Percentiles rank a stretch among this genome's conserved stretches.
Evolutionary conservation across 2,888 invertebrate genomes (phyloP).

Genomic region (Athalia cordata): DNA sequence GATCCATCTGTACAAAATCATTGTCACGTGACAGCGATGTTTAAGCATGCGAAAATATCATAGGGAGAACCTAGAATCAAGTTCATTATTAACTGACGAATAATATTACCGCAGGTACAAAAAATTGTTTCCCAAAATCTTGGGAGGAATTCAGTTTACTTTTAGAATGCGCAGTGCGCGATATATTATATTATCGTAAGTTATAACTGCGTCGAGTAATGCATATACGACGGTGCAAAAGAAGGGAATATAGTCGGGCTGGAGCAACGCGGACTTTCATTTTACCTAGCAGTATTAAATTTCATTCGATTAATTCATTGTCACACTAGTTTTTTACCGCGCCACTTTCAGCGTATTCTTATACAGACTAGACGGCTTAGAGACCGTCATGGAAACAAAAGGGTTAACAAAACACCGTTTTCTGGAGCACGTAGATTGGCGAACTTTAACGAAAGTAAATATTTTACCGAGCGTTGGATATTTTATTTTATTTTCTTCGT

Average conservation of each 20-base stretch:
- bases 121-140: not conserved
- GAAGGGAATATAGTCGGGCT: not conserved
- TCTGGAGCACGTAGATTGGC: not conserved
- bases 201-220: too few relatives aligned
- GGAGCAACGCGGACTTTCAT: not conserved
- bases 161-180: too few relatives aligned
- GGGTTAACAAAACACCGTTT: conserved; percentile 1
- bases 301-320: conserved; percentile 9
- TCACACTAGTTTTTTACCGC: not conserved
- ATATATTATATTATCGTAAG: too few relatives aligned
- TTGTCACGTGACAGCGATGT: conserved; percentile 3
- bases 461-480: not conserved
- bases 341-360: conserved; percentile 3
- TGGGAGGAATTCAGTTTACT: too few relatives aligned
- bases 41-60: not conserved
- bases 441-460: conserved; percentile 31
- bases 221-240: not conserved
- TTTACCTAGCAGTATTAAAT: not conserved
- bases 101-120: not conserved
- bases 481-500: not conserved
- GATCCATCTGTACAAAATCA: not conserved
- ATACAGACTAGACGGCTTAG: not conserved
- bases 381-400: conserved; percentile 9
- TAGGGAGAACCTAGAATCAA: not conserved
- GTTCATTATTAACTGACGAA: not conserved